Base-by-base conservation (phyloP, 2,888 invertebrate genomes). In the Podabrus alpinus region DNA sequence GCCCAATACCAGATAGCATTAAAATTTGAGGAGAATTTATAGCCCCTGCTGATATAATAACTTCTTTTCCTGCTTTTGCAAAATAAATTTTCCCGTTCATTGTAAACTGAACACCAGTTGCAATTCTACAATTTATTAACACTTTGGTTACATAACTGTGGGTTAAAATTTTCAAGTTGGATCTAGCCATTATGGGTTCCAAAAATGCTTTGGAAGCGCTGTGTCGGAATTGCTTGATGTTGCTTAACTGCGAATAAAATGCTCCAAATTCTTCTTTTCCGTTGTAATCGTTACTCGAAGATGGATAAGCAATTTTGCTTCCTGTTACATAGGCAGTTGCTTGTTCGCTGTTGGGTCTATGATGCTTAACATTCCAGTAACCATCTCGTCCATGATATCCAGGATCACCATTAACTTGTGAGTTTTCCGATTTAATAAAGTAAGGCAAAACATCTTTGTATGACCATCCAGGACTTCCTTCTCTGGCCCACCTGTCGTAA, bases 11-110 rank as follows among this genome's bases (percentile, higher is more conserved):
- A 0, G 95, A 95, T 13, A 96, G 85, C 94, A 95, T 93, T 66
- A 97, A 86, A 10, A 96, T 85, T 84, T 96, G 95, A 0, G 96
- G 95, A 0, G 95, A 94, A 77, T 93, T 94, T 24, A 96, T 91
- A 0, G 93, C 88, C 5, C 96, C 96, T 0, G 94, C 94, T 10
- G 93, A 91, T 15, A 96, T 86, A 68, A 96, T 90, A 1, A 96
- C 90, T 87, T 94, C 95, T 78, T 92, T 93, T 9, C 88, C 89
- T 4, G 94, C 94, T 5, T 86, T 83, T 11, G 89, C 88, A 15
- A 85, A 79, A 75, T 87, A 91, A 78, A 88, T 88, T 81, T 83
- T 87, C 16, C 89, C 89, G 76, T 90, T 87, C 83, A 92, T 92
- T 1, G 88, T 82, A 81, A 94, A 94, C 83, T 93, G 90, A 0